Percentiles rank a stretch among this genome's conserved stretches.
phyloP scores from a whole-genome alignment of 1,140 invertebrate genomes.

The Polypedilum pembai region DNA sequence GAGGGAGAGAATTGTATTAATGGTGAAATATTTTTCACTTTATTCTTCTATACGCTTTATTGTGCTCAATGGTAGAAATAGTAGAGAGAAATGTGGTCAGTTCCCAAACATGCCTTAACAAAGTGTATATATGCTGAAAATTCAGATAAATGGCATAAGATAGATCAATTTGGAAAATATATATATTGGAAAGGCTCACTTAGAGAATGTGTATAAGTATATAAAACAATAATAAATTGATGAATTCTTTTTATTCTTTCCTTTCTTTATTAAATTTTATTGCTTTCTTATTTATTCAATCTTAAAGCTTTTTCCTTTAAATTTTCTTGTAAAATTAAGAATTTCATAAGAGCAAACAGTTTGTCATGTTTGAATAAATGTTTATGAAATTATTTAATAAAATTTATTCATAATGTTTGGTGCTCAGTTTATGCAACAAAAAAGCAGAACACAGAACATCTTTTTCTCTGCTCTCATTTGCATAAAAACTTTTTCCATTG shows the following conservation, averaged over 20 bases:
- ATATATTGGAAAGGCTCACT: neutral
- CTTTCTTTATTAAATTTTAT: no score
- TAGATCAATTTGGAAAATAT: neutral
- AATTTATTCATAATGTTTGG: no score
- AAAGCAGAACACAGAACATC: no score
- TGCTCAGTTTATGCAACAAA: no score
- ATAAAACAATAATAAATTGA: conserved; percentile 14
- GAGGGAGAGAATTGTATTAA: neutral
- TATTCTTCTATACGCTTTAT: neutral
- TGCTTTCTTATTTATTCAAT: no score
- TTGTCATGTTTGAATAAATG: no score
- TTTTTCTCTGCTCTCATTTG: neutral
- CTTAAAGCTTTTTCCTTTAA: neutral
- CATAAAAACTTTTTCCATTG: neutral
- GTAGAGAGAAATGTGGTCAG: conserved; percentile 13
- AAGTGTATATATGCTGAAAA: neutral
- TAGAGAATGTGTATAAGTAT: neutral
- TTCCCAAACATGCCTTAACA: neutral
- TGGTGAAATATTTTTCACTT: conserved; percentile 8
- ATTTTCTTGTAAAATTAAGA: no score
- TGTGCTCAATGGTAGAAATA: neutral
- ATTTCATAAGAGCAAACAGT: no score
- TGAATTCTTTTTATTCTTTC: no score
- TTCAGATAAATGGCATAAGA: conserved; percentile 12
- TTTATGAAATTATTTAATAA: no score